A percentile compares a stretch with the other conserved stretches of the same genome.
Conservation (phyloP, 2,113 vertebrate species). For the Neolamprologus hecqui region DNA sequence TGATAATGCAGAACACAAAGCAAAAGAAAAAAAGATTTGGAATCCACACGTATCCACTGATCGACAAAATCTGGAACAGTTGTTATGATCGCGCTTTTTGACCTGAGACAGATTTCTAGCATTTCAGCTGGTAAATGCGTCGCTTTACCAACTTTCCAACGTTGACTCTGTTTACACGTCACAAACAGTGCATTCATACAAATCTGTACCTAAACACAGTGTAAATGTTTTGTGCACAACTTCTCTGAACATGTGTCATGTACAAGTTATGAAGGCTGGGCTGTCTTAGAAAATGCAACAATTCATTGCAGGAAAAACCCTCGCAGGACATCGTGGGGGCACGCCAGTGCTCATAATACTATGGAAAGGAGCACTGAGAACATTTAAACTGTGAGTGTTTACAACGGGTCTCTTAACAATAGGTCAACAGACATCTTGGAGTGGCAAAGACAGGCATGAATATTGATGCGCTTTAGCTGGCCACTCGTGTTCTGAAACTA, state of each 20-base stretch:
- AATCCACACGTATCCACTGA: background rate
- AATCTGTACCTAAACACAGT: background rate
- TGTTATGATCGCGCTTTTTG: accelerated
- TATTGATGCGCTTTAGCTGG: background rate
- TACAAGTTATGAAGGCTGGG: background rate
- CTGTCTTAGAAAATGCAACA: background rate
- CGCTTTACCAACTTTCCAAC: background rate
- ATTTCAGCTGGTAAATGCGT: background rate
- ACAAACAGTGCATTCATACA: background rate
- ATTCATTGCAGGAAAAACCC: background rate
- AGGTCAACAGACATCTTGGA: background rate
- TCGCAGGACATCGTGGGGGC: background rate
- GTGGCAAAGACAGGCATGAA: background rate
- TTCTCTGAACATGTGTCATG: background rate
- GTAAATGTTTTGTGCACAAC: background rate
- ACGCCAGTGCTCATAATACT: accelerated
- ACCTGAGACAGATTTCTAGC: background rate
- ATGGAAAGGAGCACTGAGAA: background rate
- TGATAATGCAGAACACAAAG: background rate
- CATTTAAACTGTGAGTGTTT: background rate
- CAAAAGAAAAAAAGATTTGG: background rate
- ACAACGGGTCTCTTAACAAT: background rate
- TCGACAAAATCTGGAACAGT: background rate
- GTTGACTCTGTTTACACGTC: background rate
- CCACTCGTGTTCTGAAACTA: background rate